A percentile compares a stretch with the other conserved stretches of the same genome.
These are phyloP conservation scores for Lasioglossum baleicum DNA, from an alignment of 1,140 invertebrate genomes.

Conservation along the genomic window DNA sequence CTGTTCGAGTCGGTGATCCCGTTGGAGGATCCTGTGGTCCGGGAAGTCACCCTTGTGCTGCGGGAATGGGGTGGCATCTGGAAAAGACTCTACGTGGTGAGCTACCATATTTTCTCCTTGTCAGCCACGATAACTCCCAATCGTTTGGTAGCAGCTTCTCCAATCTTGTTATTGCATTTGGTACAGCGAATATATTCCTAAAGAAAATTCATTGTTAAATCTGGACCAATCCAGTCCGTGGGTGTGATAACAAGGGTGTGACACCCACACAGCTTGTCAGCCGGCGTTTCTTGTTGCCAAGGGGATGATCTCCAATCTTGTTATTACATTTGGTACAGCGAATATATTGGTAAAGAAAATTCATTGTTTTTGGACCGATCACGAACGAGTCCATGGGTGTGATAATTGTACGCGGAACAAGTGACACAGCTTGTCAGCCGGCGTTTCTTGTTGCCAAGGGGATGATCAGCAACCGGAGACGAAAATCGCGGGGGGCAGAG, in stretches of 20 bases:
- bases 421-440: background rate
- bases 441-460: background rate
- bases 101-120: conserved; percentile 54
- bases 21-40: conserved; percentile 92
- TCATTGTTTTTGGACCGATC: background rate
- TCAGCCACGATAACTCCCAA: background rate
- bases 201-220: too few relatives aligned
- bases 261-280: too few relatives aligned
- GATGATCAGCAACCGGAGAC: background rate
- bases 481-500: background rate
- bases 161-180: too few relatives aligned
- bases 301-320: background rate
- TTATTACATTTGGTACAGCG: too few relatives aligned
- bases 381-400: background rate
- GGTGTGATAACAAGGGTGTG: background rate
- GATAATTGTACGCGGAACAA: background rate
- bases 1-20: conserved; percentile 86
- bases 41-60: conserved; percentile 93
- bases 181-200: too few relatives aligned
- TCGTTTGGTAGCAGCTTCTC: too few relatives aligned
- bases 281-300: background rate
- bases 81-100: conserved; percentile 93
- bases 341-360: too few relatives aligned
- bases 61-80: conserved; percentile 96
- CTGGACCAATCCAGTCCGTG: background rate